Evolutionary conservation across 92 coral and sea anemone genomes (phyloP), one percentile per base, ranked within the genome.

Genomic region (Micromussa lordhowensis): DNA sequence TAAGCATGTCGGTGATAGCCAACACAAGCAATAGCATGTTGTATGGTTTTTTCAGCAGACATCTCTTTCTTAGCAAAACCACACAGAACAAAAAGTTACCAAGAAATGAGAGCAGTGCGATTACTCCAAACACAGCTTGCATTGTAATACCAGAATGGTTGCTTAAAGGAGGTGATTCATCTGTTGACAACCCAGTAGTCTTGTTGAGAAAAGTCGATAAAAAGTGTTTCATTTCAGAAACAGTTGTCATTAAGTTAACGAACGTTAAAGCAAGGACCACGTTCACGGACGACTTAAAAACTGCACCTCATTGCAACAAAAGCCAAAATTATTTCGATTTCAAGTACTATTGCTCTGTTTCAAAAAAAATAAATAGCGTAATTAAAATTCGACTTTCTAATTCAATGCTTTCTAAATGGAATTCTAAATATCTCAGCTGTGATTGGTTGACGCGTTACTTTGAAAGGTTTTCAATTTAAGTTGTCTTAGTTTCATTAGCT

Each of bases 1-100:
- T 77, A 3, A 77, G 14, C 80, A 77, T 77, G 38, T 77, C 80
- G n/a, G 59, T 48, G 4, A 77, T 10, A 5, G 80, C 80, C 32
- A 77, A 13, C 34, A 48, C 59, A 14, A 49, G 32, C 18, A 77
- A 14, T 3, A 77, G 34, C 6, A 77, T 24, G 59, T 48, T 77
- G 63, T 77, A n/a, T 26, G 80, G 59, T 34, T 77, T 48, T 48
- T 49, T 77, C 31, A 77, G 59, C 22, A 77, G 32, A 44, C 9
- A 22, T 48, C 34, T 59, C 59, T 77, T 77, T 49, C 80, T 77
- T 13, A 44, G 17, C 9, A 77, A 63, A 44, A 77, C 59, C 80
- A 49, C 58, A n/a, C 59, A 77, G 35, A 77, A 77, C 1, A 77
- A 17, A 0, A 13, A 8, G 61, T 77, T 77, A 48, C 80, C 35